A percentile compares a stretch with the other conserved stretches of the same genome.
Conservation (phyloP, 2,113 vertebrate genomes). For the Oxyruncus cristatus region DNA sequence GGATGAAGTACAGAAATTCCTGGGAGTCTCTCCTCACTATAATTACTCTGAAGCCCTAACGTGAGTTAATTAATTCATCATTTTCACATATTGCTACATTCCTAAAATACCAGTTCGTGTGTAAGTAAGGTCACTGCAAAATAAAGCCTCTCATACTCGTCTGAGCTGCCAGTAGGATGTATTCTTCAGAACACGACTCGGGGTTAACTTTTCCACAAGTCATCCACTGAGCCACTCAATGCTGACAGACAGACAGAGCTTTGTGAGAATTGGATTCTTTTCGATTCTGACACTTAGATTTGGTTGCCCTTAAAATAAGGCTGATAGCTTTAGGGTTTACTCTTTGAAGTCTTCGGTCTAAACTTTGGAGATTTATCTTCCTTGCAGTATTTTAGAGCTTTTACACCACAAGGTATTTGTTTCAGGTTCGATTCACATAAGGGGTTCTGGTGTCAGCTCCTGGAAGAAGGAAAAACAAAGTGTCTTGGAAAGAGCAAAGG, state of each 20-base stretch:
- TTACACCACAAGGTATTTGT: neutral
- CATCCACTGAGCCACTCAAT: neutral
- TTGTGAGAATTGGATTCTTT: neutral
- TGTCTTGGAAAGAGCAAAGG: conserved; percentile 97
- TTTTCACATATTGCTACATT: neutral
- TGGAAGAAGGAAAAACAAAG: conserved; percentile 95
- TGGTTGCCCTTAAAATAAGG: conserved; percentile 16
- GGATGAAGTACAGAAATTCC: conserved; percentile 96
- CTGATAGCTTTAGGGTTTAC: neutral
- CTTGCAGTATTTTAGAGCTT: neutral
- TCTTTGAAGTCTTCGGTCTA: neutral
- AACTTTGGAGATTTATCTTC: neutral
- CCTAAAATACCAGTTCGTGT: neutral
- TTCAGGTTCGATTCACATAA: conserved; percentile 95
- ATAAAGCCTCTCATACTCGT: neutral
- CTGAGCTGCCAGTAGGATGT: neutral
- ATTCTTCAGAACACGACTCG: neutral
- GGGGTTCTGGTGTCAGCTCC: conserved; percentile 96
- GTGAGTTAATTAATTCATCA: conserved; percentile 79
- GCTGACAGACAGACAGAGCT: neutral
- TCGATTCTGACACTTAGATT: neutral
- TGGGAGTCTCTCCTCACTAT: conserved; percentile 91
- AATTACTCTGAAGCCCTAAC: conserved; percentile 96
- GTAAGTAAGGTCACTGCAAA: neutral
- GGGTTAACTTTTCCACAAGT: neutral